Base-by-base conservation (phyloP, 2,113 vertebrate species). In the Galemys pyrenaicus region DNA sequence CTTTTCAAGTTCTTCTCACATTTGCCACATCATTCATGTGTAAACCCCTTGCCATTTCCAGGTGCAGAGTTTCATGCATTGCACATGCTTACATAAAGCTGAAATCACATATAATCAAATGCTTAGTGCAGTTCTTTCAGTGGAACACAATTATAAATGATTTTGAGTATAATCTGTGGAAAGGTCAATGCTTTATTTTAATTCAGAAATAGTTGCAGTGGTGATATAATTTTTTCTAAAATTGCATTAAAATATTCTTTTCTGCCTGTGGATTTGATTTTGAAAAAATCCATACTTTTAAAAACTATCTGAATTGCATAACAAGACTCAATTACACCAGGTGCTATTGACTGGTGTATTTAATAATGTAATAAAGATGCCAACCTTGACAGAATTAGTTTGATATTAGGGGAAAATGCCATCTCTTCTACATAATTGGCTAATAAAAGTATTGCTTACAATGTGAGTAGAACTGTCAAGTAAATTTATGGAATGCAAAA, bases 301-400 rank as follows among this genome's bases (percentile, higher is more conserved):
- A 85, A 58, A 97, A 94, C 83, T 96, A 94, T 92, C 91, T 92
- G 82, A 96, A 84, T 96, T 74, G 83, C 39, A 92, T 93, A 96
- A 93, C 13, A 95, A 96, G 91, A 91, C 89, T 97, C 89, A 97
- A 86, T 97, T 96, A 95, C 22, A 97, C 65, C 89, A 96, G 94
- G 86, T 96, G 73, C 49, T 97, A 96, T 94, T 97, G 96, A 98
- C 70, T 95, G 90, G 96, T 97, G 41, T 90, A 94, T 98, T 97
- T 97, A 91, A 88, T 97, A 97, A 97, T 79, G 60, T 94, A 96
- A 97, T 96, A 98, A 97, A 97, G 92, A 97, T 97, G 97, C 91
- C 96, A 98, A 92, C 32, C 62, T 71, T 97, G 94, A 97, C 87
- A 98, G 93, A 97, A 98, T 93, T 92, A 92, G 94, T 98, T 91